A percentile compares a stretch with the other conserved stretches of the same genome.
Evolutionary conservation across 2,113 vertebrate genomes (phyloP).

Genomic region (Cynopterus brachyotis): DNA sequence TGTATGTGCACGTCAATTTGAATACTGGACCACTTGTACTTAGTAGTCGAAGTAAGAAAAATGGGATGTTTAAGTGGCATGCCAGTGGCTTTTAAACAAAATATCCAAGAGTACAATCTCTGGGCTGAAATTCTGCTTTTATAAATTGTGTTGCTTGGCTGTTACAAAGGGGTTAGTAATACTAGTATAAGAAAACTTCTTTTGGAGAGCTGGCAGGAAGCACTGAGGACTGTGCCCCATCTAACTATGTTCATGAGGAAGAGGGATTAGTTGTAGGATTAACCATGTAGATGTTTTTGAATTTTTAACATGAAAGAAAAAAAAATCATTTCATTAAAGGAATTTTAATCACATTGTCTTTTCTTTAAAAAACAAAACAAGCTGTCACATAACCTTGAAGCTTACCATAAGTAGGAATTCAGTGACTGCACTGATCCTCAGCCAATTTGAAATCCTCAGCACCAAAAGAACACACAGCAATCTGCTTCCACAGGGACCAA

Average conservation of each 20-base stretch:
- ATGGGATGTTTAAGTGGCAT: not conserved
- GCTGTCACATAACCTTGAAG: not conserved
- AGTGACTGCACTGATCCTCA: not conserved
- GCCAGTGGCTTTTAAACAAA: not conserved
- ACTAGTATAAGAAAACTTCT: not conserved
- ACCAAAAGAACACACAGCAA: slow-evolving; percentile 38
- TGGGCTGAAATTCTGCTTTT: slow-evolving; percentile 17
- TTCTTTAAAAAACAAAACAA: slow-evolving; percentile 40
- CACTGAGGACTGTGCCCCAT: not conserved
- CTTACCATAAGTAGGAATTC: slow-evolving; percentile 1
- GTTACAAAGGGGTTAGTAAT: not conserved
- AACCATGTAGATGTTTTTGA: not conserved
- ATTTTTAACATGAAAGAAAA: slow-evolving; percentile 26
- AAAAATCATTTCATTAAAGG: not conserved
- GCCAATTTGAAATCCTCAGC: not conserved
- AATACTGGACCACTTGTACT: not conserved
- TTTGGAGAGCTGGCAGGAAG: not conserved
- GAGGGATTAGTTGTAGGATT: not conserved
- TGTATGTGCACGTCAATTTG: accelerated
- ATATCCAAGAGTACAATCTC: not conserved
- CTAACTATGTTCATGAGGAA: not conserved
- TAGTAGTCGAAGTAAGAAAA: slow-evolving; percentile 23
- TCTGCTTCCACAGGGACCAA: slow-evolving; percentile 2
- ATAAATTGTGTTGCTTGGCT: slow-evolving; percentile 3
- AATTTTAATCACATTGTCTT: not conserved